These are phyloP conservation scores for Pachycephus smyrnensis DNA, from an alignment of 2,888 invertebrate species.

Conservation along the genomic window DNA sequence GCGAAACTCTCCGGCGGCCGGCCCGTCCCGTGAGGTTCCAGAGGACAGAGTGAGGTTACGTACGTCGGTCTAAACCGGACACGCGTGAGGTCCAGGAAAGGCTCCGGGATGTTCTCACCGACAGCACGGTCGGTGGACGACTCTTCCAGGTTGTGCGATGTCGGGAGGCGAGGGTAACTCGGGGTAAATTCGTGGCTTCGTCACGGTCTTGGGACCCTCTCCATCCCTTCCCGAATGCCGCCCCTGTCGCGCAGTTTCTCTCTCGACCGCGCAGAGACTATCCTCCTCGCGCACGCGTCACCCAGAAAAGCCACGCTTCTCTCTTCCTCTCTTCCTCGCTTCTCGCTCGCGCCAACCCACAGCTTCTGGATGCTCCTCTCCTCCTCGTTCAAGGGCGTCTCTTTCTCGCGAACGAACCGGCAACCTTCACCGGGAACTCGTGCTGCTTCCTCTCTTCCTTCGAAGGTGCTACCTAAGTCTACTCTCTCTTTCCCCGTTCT, in stretches of 20 bases:
- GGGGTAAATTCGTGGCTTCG: conserved; percentile 16
- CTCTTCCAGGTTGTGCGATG: conserved; percentile 13
- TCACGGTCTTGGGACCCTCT: conserved; percentile 2
- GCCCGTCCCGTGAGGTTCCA: conserved; percentile 7
- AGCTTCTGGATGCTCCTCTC: conserved; percentile 45
- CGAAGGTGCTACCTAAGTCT: not conserved
- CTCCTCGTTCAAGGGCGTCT: conserved; percentile 62
- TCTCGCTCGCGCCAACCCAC: conserved; percentile 3
- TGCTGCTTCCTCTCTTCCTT: conserved; percentile 1
- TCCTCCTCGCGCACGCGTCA: conserved; percentile 51
- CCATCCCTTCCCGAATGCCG: not conserved
- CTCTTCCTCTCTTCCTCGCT: not conserved
- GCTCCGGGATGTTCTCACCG: not conserved
- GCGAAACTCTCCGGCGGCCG: conserved; percentile 2
- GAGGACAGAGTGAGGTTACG: not conserved
- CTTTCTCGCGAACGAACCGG: conserved; percentile 32
- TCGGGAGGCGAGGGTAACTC: conserved; percentile 13
- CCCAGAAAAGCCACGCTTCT: conserved; percentile 46
- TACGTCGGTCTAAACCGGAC: not conserved
- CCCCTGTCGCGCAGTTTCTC: conserved; percentile 41
- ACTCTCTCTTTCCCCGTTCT: conserved; percentile 13
- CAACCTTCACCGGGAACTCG: conserved; percentile 32
- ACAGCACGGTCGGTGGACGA: not conserved
- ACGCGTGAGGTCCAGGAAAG: not conserved
- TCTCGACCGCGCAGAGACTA: conserved; percentile 20